Evolutionary conservation across 1,140 invertebrate genomes (phyloP).

Genomic region (Neodiprion pinetum): DNA sequence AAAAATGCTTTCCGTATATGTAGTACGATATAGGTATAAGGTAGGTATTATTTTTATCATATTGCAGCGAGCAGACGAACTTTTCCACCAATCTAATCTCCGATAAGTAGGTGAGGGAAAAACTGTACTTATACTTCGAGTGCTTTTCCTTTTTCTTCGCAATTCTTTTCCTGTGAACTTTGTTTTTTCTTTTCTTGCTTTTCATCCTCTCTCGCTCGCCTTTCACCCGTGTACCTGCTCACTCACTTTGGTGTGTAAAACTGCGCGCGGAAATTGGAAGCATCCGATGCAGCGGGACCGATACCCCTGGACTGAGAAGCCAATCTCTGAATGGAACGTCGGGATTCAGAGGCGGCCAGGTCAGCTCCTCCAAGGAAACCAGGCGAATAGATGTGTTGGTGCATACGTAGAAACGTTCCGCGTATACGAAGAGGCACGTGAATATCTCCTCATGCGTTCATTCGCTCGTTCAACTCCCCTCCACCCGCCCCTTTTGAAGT

Average conservation of each 20-base stretch:
- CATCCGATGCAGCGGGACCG: not conserved
- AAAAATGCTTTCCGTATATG: no score
- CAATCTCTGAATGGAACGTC: slow-evolving; percentile 15
- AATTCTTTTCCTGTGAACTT: not conserved
- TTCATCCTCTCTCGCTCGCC: not conserved
- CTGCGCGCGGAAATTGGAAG: not conserved
- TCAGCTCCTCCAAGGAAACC: not conserved
- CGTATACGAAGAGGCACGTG: not conserved
- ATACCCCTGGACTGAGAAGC: slow-evolving; percentile 4
- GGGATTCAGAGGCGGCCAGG: not conserved
- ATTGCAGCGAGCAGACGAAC: not conserved
- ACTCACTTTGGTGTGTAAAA: not conserved
- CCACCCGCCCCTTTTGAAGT: slow-evolving; percentile 33
- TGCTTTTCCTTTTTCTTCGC: not conserved
- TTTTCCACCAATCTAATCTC: slow-evolving; percentile 15
- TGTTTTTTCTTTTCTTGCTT: not conserved
- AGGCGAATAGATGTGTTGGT: not conserved
- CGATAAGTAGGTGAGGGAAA: slow-evolving; percentile 11
- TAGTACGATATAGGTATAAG: no score
- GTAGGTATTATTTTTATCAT: not conserved
- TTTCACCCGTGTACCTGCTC: not conserved
- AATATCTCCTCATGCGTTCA: slow-evolving; percentile 16
- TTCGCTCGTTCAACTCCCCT: slow-evolving; percentile 24
- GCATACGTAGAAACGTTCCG: not conserved
- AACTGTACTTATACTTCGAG: not conserved